Base-by-base conservation (phyloP, 2,888 invertebrate species). In the Choristoneura rosaceana region DNA sequence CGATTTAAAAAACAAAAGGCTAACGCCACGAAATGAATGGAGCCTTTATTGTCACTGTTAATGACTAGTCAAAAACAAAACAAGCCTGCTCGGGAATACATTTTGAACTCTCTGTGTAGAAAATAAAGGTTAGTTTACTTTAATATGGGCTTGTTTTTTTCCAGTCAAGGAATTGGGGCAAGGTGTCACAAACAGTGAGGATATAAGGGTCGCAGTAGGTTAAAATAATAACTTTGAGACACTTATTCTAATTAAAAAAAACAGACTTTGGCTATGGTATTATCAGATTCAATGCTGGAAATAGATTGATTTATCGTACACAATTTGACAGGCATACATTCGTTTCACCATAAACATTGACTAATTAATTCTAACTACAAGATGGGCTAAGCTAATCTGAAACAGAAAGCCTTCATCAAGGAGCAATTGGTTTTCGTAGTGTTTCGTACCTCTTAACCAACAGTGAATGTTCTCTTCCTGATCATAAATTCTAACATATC, bases 41-140 rank as follows among this genome's bases (percentile, higher is more conserved):
- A 64, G 61, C 63, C 52, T 63, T 61, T 52, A 50, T 71, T 61
- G 50, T 68, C 25, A 62, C 45, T 73, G 38, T 25, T 71, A 69
- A 71, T 69, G 62, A 63, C 68, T 74, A 55, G 34, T 71, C 47
- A n/a, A 62, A 68, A 58, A 71, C 71, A 71, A 71, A 68, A 63
- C 62, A 63, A 41, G 33, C 5, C 41, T 4, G 58, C 58, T 47
- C 8, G n/a, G 4, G 3, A 25, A 47, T 41, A 43, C 14, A 50
- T 50, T 33, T 58, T 50, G 10, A 63, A 15, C 66, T 68, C 10
- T 71, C n/a, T 3, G 17, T n/a, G 52, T 41, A 47, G 55, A 25
- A 25, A 38, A 41, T 67, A 63, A 47, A 63, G 55, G 14, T 52
- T 60, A 14, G 12, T 73, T 69, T 68, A 17, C 41, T 9, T 14